Percentiles rank a stretch among this genome's conserved stretches.
These are phyloP conservation scores for Scopus umbretta DNA, from an alignment of 2,113 vertebrate species.

Conservation along the genomic window DNA sequence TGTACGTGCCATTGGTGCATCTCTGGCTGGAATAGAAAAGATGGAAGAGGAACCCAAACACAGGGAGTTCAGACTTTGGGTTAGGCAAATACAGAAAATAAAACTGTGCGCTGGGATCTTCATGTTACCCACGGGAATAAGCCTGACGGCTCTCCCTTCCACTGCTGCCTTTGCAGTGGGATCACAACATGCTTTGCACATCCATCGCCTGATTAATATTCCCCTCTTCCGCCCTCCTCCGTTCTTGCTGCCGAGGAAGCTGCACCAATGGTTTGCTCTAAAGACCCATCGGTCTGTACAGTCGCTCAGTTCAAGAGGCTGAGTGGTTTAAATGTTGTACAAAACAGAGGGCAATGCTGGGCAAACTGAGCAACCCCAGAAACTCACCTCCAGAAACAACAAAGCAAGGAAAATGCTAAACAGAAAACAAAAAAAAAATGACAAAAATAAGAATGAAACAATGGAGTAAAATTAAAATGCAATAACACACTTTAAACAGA, in stretches of 20 bases:
- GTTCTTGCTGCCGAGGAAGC: neutral
- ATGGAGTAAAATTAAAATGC: neutral
- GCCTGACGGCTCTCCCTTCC: neutral
- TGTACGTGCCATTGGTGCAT: conserved; percentile 43
- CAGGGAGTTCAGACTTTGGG: neutral
- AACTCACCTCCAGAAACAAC: conserved; percentile 47
- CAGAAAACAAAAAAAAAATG: conserved; percentile 6
- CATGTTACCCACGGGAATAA: neutral
- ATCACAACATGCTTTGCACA: neutral
- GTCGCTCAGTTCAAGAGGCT: neutral
- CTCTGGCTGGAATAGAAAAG: neutral
- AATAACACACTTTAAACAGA: neutral
- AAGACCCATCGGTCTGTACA: neutral
- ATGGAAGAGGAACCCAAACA: neutral
- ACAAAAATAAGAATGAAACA: conserved; percentile 5
- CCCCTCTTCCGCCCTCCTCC: neutral
- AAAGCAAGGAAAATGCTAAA: conserved; percentile 47
- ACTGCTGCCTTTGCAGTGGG: neutral
- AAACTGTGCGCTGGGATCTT: accelerated
- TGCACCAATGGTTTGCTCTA: conserved; percentile 51
- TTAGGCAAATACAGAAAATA: neutral
- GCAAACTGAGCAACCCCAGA: neutral
- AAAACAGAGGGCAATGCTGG: neutral
- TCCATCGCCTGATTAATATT: too few species aligned
- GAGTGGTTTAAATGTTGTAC: neutral